Evolutionary conservation across 2,797 vertebrate genomes (phyloP), one percentile per base, ranked within the genome.

Genomic region (Schizopygopsis malacanthus): DNA sequence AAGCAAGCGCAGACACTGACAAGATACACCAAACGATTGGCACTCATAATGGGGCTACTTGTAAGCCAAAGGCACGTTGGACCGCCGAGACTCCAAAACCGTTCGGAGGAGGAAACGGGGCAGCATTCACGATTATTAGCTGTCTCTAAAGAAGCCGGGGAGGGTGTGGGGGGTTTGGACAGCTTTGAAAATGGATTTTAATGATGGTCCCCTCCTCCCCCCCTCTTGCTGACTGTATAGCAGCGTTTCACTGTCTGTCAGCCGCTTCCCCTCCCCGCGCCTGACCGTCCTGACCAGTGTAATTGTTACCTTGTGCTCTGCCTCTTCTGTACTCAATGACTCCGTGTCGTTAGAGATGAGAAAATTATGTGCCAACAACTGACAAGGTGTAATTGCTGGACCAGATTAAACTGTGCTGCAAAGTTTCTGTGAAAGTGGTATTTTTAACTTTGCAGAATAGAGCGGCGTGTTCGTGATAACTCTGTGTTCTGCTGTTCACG

Each of bases 331-430:
- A 89, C 89, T 91, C 90, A 91, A 91, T 88, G 89, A 86, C 83
- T 90, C 72, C 18, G 88, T 95, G 93, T 94, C 92, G 90, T 50
- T 92, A 88, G 89, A 92, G 92, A 94, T 90, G 93, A 92, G 93
- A 88, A 93, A 93, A 92, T 93, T 92, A 93, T 91, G 82, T 85
- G 86, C 89, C 87, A 92, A 90, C 87, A 92, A 82, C 85, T 94
- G 95, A 94, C 93, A 94, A 94, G 92, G 92, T 94, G 92, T 92
- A 95, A 95, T 95, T 93, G 91, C 90, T 92, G 90, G 89, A 81
- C 88, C 83, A 80, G 87, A 90, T 90, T 86, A 85, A 88, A 81
- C 88, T 75, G 80, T 82, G 69, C 83, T 50, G 86, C 84, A 90
- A 90, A 86, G 75, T 88, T 91, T 90, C 87, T 83, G 81, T 80